These are phyloP conservation scores for Schizopygopsis malacanthus DNA, from an alignment of 2,797 vertebrate species.

Conservation along the genomic window DNA sequence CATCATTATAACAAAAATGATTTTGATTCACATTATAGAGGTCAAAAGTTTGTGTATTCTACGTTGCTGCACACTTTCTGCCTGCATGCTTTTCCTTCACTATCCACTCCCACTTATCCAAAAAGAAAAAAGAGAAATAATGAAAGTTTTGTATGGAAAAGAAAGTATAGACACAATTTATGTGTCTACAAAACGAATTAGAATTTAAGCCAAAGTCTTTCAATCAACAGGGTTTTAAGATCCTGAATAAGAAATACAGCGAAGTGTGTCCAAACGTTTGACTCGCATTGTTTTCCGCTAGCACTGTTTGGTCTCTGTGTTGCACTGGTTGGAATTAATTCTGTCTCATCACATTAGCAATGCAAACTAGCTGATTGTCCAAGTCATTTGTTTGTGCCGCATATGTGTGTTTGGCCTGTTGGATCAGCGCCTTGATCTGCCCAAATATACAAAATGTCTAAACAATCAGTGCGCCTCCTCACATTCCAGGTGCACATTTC, in stretches of 20 bases:
- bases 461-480: constrained; percentile 43
- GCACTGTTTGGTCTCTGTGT: constrained; percentile 16
- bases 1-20: neutral
- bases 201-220: neutral
- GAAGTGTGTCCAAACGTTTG: neutral
- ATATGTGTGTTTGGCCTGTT: constrained; percentile 40
- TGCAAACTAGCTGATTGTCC: constrained; percentile 44
- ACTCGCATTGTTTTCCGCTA: constrained; percentile 8
- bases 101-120: neutral
- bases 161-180: neutral
- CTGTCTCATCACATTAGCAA: constrained; percentile 44
- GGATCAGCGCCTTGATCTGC: constrained; percentile 43
- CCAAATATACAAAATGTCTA: constrained; percentile 48
- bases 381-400: constrained; percentile 44
- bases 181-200: neutral
- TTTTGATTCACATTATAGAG: neutral
- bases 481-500: constrained; percentile 43
- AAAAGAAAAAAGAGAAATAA: neutral
- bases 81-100: neutral
- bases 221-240: neutral
- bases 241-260: neutral
- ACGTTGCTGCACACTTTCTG: neutral
- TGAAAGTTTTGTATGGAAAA: neutral
- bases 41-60: neutral
- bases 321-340: constrained; percentile 40